Conservation (phyloP, 2,113 vertebrate species). For the Canis aureus region DNA sequence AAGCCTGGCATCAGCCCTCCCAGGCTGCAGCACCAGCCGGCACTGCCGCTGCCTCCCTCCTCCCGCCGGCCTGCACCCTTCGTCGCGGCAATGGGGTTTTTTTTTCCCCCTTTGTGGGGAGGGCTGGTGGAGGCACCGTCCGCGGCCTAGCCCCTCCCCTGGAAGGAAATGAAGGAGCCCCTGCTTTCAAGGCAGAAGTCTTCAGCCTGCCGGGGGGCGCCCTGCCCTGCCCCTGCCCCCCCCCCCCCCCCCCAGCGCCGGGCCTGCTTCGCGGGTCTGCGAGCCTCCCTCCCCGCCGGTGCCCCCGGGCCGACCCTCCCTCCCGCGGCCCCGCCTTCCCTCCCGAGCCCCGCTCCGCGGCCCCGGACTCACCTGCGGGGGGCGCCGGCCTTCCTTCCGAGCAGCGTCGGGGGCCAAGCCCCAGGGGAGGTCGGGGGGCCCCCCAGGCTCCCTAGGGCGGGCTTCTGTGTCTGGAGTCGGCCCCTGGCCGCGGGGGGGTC, state of each 20-base stretch:
- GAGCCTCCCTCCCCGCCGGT: not conserved
- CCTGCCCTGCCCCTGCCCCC: not conserved
- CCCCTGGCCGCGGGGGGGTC: slow-evolving; percentile 67
- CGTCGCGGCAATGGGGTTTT: slow-evolving; percentile 15
- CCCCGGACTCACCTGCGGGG: slow-evolving; percentile 75
- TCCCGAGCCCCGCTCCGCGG: not conserved
- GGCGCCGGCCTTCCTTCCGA: slow-evolving; percentile 66
- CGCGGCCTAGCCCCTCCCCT: slow-evolving; percentile 14
- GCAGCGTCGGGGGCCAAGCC: slow-evolving; percentile 73
- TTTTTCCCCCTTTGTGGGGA: slow-evolving; percentile 57
- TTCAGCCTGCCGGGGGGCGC: slow-evolving; percentile 43
- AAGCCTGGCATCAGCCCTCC: slow-evolving; percentile 80
- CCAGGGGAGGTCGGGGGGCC: slow-evolving; percentile 70
- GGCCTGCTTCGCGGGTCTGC: slow-evolving; percentile 22
- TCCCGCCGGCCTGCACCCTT: slow-evolving; percentile 60
- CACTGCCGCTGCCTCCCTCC: slow-evolving; percentile 56
- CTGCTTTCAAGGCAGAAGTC: slow-evolving; percentile 56
- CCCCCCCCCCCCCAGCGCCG: not conserved
- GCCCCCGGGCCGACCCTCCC: slow-evolving; percentile 37
- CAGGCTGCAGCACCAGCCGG: slow-evolving; percentile 71
- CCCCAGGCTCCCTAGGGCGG: slow-evolving; percentile 78
- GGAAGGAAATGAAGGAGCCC: not conserved
- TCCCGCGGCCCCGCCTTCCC: slow-evolving; percentile 55
- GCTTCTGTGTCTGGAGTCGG: slow-evolving; percentile 75
- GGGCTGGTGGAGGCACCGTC: slow-evolving; percentile 59